Percentiles rank a stretch among this genome's conserved stretches.
Evolutionary conservation across 1,140 invertebrate genomes (phyloP).

Genomic region (Teleogryllus occipitalis): DNA sequence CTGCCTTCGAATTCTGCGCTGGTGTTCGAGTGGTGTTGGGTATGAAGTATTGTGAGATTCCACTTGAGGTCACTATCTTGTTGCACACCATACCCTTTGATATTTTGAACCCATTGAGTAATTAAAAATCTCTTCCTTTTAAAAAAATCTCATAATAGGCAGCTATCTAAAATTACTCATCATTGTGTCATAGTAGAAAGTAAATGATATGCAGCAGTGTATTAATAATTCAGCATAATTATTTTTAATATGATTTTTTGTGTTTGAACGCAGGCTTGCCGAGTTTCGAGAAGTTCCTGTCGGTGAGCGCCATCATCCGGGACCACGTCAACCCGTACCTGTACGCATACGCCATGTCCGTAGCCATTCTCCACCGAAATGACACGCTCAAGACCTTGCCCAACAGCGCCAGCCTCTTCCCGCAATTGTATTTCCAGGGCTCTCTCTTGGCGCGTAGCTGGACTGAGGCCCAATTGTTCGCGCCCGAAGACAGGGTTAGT

Average conservation of each 20-base stretch:
- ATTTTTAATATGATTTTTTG: background rate
- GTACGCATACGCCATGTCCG: slow-evolving; percentile 68
- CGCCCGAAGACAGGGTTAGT: slow-evolving; percentile 51
- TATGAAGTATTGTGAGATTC: too few species aligned
- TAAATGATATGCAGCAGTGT: too few species aligned
- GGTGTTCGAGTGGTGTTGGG: too few species aligned
- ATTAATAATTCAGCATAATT: too few species aligned
- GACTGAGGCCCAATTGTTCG: slow-evolving; percentile 57
- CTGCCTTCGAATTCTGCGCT: too few species aligned
- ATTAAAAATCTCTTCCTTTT: too few species aligned
- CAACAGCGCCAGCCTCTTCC: slow-evolving; percentile 60
- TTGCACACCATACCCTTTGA: too few species aligned
- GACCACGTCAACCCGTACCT: slow-evolving; percentile 66
- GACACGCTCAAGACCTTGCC: slow-evolving; percentile 66
- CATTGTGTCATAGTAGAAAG: too few species aligned
- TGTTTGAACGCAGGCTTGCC: slow-evolving; percentile 47
- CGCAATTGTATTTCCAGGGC: slow-evolving; percentile 68
- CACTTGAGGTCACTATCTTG: too few species aligned
- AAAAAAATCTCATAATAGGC: too few species aligned
- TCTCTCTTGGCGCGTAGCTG: slow-evolving; percentile 55
- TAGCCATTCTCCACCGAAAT: slow-evolving; percentile 61
- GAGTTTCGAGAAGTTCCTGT: slow-evolving; percentile 58
- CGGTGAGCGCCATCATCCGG: slow-evolving; percentile 58
- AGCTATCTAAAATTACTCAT: too few species aligned
- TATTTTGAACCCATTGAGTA: too few species aligned